Evolutionary conservation across 1,140 invertebrate species (phyloP).

Genomic region (Polypedilum pembai): DNA sequence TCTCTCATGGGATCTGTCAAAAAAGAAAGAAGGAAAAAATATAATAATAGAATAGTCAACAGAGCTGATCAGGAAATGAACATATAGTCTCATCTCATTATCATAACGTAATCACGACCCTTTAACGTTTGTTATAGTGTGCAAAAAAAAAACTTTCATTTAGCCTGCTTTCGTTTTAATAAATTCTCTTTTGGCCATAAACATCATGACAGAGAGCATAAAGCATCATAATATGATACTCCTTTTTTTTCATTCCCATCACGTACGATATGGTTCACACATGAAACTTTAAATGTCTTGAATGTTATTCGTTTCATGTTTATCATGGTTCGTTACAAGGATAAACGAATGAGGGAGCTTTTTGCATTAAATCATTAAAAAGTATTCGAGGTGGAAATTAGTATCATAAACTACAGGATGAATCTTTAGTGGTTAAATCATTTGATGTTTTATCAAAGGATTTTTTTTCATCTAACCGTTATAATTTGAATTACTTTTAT

Average conservation of each 20-base stretch:
- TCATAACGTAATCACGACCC: conserved; percentile 27
- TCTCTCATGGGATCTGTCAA: conserved; percentile 59
- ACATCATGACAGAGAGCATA: neutral
- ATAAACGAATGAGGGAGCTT: neutral
- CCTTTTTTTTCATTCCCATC: neutral
- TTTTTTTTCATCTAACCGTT: too few species aligned
- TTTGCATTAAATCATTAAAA: too few species aligned
- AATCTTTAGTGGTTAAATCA: too few species aligned
- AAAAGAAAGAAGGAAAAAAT: conserved; percentile 30
- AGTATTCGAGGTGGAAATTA: too few species aligned
- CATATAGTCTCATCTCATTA: neutral
- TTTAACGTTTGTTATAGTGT: neutral
- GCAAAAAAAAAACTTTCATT: neutral
- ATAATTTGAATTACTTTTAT: too few species aligned
- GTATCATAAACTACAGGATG: too few species aligned
- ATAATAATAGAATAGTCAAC: neutral
- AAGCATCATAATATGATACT: neutral
- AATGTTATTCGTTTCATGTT: conserved; percentile 16
- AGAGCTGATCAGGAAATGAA: neutral
- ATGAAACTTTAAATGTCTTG: conserved; percentile 18
- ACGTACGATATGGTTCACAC: conserved; percentile 16
- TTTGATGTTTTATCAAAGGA: too few species aligned
- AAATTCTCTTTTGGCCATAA: neutral
- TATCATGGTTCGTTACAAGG: neutral
- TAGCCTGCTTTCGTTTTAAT: neutral